These are phyloP conservation scores for Galeruca laticollis DNA, from an alignment of 2,888 invertebrate genomes.

Conservation along the genomic window DNA sequence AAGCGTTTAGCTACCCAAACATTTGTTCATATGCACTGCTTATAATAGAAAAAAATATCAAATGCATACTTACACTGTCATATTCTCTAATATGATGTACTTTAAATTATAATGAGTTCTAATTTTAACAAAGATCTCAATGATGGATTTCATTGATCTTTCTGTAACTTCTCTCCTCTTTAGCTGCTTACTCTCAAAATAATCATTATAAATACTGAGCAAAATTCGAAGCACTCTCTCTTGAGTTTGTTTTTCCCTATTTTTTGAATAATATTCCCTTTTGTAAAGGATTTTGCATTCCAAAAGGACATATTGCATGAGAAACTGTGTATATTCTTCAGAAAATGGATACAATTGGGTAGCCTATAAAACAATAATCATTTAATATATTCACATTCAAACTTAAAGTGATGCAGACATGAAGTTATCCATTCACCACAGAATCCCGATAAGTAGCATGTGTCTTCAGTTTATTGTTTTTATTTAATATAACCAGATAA, in stretches of 20 bases:
- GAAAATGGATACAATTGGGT: conserved; percentile 48
- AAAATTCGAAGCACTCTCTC: conserved; percentile 44
- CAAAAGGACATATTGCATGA: conserved; percentile 55
- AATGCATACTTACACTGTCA: conserved; percentile 46
- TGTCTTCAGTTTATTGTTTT: too few species aligned
- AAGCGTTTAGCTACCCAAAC: too few species aligned
- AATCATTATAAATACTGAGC: conserved; percentile 41
- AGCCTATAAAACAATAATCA: conserved; percentile 43
- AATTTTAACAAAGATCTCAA: conserved; percentile 45
- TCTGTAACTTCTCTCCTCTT: conserved; percentile 37
- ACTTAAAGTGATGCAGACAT: too few species aligned
- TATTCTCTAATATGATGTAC: conserved; percentile 45
- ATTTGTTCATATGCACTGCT: too few species aligned
- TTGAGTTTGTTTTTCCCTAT: conserved; percentile 39
- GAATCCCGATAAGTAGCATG: too few species aligned
- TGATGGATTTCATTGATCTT: conserved; percentile 44
- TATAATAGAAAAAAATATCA: conserved; percentile 13
- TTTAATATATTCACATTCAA: background rate
- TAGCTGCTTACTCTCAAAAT: conserved; percentile 39
- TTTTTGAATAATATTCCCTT: conserved; percentile 28
- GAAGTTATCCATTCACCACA: too few species aligned
- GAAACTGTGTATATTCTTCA: conserved; percentile 47
- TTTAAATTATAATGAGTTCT: conserved; percentile 41
- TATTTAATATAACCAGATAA: too few species aligned
- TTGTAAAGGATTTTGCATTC: conserved; percentile 54